Conservation (phyloP, 2,113 vertebrate species). For the Tragelaphus scriptus region DNA sequence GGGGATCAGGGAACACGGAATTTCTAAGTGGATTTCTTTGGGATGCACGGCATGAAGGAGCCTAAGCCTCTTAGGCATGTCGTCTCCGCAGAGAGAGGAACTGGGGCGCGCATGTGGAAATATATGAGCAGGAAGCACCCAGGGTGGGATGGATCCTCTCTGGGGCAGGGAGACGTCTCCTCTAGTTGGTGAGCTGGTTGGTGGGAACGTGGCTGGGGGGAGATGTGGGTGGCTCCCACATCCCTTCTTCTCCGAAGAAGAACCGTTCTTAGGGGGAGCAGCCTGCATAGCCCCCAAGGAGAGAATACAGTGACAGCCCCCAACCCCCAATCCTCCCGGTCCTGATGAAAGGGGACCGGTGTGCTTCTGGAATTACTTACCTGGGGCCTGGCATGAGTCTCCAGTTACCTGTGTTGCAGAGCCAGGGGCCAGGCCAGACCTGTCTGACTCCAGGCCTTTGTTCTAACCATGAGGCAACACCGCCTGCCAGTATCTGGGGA, state of each 20-base stretch:
- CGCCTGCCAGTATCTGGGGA: not conserved
- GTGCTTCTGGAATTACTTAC: not conserved
- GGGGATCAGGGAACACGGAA: conserved; percentile 18
- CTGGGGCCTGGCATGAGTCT: not conserved
- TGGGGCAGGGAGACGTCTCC: accelerated
- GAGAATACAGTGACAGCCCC: not conserved
- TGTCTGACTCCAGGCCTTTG: not conserved
- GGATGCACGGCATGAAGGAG: not conserved
- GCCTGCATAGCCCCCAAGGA: not conserved
- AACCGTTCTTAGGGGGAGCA: not conserved
- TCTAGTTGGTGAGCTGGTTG: not conserved
- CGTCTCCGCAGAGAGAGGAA: not conserved
- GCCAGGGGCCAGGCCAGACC: not conserved
- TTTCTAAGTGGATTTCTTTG: conserved; percentile 44
- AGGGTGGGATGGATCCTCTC: not conserved
- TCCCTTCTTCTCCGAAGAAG: not conserved
- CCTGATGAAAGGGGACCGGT: not conserved
- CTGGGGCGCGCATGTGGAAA: not conserved
- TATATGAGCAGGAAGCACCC: not conserved
- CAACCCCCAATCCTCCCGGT: accelerated
- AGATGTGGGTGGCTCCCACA: not conserved
- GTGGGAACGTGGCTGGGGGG: not conserved
- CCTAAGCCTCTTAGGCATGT: conserved; percentile 52
- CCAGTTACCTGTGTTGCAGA: not conserved
- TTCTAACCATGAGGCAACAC: not conserved